Conservation (phyloP, 2,888 invertebrate species). For the Enchytraeus crypticus region DNA sequence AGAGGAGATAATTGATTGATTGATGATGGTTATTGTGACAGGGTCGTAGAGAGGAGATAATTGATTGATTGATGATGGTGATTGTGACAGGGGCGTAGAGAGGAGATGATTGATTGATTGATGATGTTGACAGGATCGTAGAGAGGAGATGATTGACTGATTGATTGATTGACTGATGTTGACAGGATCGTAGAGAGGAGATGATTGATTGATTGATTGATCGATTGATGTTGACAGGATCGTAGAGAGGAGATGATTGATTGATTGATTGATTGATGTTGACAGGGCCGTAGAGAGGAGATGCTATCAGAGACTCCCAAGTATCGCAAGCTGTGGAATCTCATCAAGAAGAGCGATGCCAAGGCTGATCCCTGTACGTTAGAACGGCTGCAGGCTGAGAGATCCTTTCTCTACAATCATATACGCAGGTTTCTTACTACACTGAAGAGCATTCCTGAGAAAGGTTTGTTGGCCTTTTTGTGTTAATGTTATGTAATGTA, state of each 20-base stretch:
- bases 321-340: slow-evolving; percentile 84
- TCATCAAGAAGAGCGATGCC: slow-evolving; percentile 71
- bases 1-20: too few species aligned
- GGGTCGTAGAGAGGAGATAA: background rate
- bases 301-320: slow-evolving; percentile 77
- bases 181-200: too few species aligned
- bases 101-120: too few species aligned
- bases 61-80: background rate
- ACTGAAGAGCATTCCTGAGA: slow-evolving; percentile 60
- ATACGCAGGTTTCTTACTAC: slow-evolving; percentile 79
- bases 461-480: slow-evolving; percentile 30
- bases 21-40: background rate
- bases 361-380: slow-evolving; percentile 34
- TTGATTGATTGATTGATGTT: too few species aligned
- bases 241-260: too few species aligned
- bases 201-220: too few species aligned
- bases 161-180: too few species aligned
- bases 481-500: too few species aligned
- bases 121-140: too few species aligned
- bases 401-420: slow-evolving; percentile 72
- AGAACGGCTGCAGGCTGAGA: slow-evolving; percentile 64
- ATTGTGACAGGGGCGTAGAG: too few species aligned
- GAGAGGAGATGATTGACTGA: too few species aligned
- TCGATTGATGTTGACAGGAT: too few species aligned
- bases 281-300: slow-evolving; percentile 69